Percentiles rank a stretch among this genome's conserved stretches.
Conservation (phyloP, 2,888 invertebrate genomes). For the Sinhomidia bicolor region DNA sequence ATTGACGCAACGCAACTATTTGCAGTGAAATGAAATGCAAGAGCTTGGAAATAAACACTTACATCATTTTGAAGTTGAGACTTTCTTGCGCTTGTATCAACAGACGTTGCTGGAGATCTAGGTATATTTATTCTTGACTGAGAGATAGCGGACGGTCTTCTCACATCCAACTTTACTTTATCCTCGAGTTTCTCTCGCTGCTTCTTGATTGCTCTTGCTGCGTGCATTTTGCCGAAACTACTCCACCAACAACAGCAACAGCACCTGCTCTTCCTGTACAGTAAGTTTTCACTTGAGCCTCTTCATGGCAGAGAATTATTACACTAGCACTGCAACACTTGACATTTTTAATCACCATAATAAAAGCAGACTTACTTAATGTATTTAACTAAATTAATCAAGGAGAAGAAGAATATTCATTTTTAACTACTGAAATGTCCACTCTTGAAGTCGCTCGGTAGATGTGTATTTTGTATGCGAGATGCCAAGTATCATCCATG, state of each 20-base stretch:
- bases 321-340: background rate
- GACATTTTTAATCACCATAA: slow-evolving; percentile 18
- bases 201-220: slow-evolving; percentile 73
- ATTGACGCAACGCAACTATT: no score
- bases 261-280: background rate
- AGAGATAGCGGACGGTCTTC: slow-evolving; percentile 53
- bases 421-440: background rate
- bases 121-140: slow-evolving; percentile 4
- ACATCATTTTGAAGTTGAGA: background rate
- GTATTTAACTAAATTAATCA: slow-evolving; percentile 19
- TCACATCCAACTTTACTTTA: slow-evolving; percentile 38
- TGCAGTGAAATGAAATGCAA: no score
- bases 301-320: slow-evolving; percentile 14
- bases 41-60: background rate
- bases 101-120: slow-evolving; percentile 57
- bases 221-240: slow-evolving; percentile 67
- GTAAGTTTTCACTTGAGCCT: slow-evolving; percentile 18
- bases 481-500: no score
- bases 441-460: no score
- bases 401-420: background rate
- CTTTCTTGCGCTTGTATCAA: slow-evolving; percentile 25
- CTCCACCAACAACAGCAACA: background rate
- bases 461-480: no score
- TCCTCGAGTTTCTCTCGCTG: slow-evolving; percentile 69
- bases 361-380: background rate